Percentiles rank a stretch among this genome's conserved stretches.
phyloP scores from a whole-genome alignment of 1,140 invertebrate genomes.

The Pentalonia nigronervosa region DNA sequence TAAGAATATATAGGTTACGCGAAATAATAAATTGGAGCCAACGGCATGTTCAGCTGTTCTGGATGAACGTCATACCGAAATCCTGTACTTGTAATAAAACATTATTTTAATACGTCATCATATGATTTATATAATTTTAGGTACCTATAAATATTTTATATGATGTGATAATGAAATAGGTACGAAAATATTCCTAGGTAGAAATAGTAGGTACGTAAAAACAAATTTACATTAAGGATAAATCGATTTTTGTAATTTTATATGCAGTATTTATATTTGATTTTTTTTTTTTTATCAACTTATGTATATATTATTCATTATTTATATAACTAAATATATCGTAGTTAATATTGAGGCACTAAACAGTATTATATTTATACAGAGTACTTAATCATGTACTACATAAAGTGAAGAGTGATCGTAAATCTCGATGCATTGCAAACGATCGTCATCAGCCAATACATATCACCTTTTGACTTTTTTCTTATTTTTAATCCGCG shows the following conservation, averaged over 20 bases:
- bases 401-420: not conserved
- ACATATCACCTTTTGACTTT: no score
- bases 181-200: not conserved
- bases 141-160: not conserved
- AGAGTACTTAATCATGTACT: not conserved
- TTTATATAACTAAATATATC: not conserved
- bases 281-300: not conserved
- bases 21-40: not conserved
- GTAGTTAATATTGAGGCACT: not conserved
- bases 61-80: not conserved
- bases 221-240: not conserved
- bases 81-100: not conserved
- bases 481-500: no score
- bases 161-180: not conserved
- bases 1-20: not conserved
- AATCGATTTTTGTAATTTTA: not conserved
- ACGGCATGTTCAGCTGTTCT: not conserved
- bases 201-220: not conserved
- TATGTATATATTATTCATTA: not conserved
- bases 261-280: not conserved
- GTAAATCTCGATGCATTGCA: not conserved
- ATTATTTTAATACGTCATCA: not conserved
- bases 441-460: not conserved
- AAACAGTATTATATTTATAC: not conserved
- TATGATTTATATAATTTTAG: not conserved